phyloP scores from a whole-genome alignment of 92 coral and sea anemone genomes.

The Umimayanthus chanpuru region DNA sequence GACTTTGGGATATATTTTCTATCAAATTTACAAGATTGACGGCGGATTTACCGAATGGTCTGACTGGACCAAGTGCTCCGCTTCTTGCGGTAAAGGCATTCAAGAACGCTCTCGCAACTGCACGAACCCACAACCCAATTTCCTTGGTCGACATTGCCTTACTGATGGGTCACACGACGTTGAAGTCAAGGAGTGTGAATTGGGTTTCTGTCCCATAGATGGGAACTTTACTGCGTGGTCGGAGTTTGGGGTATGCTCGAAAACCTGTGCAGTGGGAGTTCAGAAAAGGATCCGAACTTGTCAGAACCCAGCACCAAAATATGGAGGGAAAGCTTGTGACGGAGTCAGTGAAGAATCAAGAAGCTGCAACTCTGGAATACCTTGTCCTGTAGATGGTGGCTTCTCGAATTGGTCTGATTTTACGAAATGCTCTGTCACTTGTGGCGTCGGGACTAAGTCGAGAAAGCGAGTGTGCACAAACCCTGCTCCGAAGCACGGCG shows the following conservation, averaged over 20 bases:
- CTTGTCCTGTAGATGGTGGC: conserved; percentile 29
- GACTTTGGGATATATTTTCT: neutral
- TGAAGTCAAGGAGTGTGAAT: neutral
- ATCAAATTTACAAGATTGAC: conserved; percentile 5
- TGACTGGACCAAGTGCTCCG: conserved; percentile 16
- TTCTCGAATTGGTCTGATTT: conserved; percentile 32
- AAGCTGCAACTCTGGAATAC: conserved; percentile 19
- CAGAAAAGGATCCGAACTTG: conserved; percentile 34
- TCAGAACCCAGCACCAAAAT: conserved; percentile 30
- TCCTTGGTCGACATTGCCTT: conserved; percentile 31
- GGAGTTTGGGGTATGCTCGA: conserved; percentile 24
- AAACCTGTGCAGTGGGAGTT: conserved; percentile 41
- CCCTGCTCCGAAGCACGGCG: conserved; percentile 35
- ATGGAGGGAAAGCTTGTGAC: conserved; percentile 33
- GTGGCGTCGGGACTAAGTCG: conserved; percentile 28
- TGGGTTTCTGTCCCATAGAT: conserved; percentile 21
- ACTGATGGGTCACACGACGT: conserved; percentile 30
- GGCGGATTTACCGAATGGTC: conserved; percentile 39
- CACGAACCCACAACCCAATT: conserved; percentile 38
- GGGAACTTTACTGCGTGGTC: conserved; percentile 33
- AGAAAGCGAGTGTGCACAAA: conserved; percentile 28
- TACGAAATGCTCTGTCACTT: conserved; percentile 33
- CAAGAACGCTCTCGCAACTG: conserved; percentile 30
- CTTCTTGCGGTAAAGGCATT: conserved; percentile 19
- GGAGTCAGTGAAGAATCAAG: conserved; percentile 32